Conservation (phyloP, 1,140 invertebrate genomes). For the Listronotus oregonensis region DNA sequence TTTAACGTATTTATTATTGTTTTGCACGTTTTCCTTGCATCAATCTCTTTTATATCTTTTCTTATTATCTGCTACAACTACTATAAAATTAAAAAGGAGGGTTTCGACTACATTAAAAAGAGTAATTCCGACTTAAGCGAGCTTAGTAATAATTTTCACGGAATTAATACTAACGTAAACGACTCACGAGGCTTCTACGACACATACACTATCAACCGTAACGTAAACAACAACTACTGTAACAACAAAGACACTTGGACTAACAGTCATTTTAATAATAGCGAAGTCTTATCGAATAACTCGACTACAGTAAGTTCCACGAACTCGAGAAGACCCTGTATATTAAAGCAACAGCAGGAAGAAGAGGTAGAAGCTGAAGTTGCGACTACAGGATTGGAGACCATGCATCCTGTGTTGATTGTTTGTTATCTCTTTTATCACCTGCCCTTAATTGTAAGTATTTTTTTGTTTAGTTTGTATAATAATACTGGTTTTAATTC, state of each 20-base stretch:
- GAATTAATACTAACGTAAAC: conserved; percentile 38
- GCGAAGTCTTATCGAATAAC: conserved; percentile 33
- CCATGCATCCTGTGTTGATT: conserved; percentile 58
- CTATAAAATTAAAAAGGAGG: conserved; percentile 40
- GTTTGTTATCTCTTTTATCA: conserved; percentile 63
- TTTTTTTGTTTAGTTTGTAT: neutral
- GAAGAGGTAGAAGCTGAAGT: conserved; percentile 39
- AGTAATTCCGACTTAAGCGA: conserved; percentile 52
- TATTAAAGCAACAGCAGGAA: conserved; percentile 38
- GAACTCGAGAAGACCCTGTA: conserved; percentile 55
- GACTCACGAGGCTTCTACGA: conserved; percentile 49
- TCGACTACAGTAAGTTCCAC: conserved; percentile 58
- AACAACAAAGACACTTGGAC: conserved; percentile 28
- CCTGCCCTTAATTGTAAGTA: conserved; percentile 63
- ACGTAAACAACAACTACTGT: conserved; percentile 28
- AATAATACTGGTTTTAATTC: neutral
- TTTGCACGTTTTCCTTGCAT: conserved; percentile 57
- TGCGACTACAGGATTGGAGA: conserved; percentile 57
- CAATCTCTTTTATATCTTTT: conserved; percentile 52
- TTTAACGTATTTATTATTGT: conserved; percentile 61
- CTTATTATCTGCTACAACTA: conserved; percentile 47
- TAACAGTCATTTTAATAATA: conserved; percentile 19
- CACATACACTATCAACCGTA: conserved; percentile 49
- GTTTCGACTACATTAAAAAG: conserved; percentile 53
- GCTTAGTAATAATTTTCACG: conserved; percentile 41